A percentile compares a stretch with the other conserved stretches of the same genome.
Conservation (phyloP, 2,797 vertebrate species). For the Phrynocephalus guinanensis region DNA sequence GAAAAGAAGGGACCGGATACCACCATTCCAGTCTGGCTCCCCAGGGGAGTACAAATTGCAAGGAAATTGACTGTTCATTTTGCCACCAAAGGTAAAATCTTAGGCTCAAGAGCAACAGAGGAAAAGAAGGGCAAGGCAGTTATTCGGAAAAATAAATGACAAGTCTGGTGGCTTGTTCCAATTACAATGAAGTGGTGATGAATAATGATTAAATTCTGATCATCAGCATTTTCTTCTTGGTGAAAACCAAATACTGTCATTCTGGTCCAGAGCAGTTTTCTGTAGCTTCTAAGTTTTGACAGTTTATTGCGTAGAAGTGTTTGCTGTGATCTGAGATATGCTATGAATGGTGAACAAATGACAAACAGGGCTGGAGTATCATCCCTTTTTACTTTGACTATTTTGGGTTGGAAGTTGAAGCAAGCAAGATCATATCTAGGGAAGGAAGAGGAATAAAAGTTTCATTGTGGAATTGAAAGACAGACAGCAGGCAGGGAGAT, state of each 20-base stretch:
- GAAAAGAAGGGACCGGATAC: not conserved
- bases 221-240: constrained; percentile 6
- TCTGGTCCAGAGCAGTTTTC: not conserved
- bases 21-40: not conserved
- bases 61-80: constrained; percentile 4
- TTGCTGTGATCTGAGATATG: not conserved
- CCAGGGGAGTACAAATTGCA: not conserved
- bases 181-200: not conserved
- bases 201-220: constrained; percentile 2
- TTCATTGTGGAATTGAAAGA: not conserved
- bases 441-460: not conserved
- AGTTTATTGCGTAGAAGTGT: constrained; percentile 18
- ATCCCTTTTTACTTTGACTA: not conserved
- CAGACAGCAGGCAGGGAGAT: not conserved
- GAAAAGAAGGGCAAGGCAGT: not conserved
- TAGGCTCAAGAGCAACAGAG: not conserved
- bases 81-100: not conserved
- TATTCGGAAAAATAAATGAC: not conserved
- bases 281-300: not conserved
- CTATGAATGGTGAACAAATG: not conserved
- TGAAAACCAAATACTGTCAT: not conserved
- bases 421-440: not conserved
- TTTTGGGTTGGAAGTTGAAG: not conserved
- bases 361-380: not conserved
- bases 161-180: not conserved